Evolutionary conservation across 2,888 invertebrate genomes (phyloP), one percentile per base, ranked within the genome.

Genomic region (Zelleria hepariella): DNA sequence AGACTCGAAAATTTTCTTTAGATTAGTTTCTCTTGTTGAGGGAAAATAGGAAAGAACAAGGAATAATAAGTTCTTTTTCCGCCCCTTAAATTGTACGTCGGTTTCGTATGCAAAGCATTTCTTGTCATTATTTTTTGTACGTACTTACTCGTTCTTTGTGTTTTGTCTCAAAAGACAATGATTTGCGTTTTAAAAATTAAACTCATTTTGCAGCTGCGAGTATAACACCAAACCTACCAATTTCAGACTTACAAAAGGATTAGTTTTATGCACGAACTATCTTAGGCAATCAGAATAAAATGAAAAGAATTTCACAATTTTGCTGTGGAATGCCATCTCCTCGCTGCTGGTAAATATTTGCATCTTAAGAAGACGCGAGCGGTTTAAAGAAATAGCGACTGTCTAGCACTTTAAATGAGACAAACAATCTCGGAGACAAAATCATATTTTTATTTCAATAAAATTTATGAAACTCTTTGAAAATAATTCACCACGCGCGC

Each of bases 21-120:
- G 84, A 87, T 87, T 87, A 88, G 86, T 87, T 88, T 86, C 81
- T 82, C 84, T 86, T 86, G 86, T 87, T 86, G 84, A 73, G 81
- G n/a, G 67, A 80, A 86, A 87, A 86, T 82, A 84, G 76, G 74
- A 80, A 72, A 75, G 80, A 75, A 77, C 76, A 81, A 77, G 75
- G 77, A 82, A 86, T 86, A 86, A 86, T 83, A 86, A 83, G 84
- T 80, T 80, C 70, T 75, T 74, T 75, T 73, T 75, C 78, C 76
- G 78, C 72, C 72, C 75, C 77, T 77, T 77, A 83, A 86, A 85
- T 84, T 84, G 82, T 79, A 80, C 74, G 76, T 76, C 70, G 73
- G 66, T 75, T 73, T 73, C 77, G 78, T 77, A 71, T 74, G 70
- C 68, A 67, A 71, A 69, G 70, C 25, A n/a, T 53, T 53, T n/a